These are phyloP conservation scores for Bergia sp. DNA, from an alignment of 92 coral and sea anemone species.

Conservation along the genomic window DNA sequence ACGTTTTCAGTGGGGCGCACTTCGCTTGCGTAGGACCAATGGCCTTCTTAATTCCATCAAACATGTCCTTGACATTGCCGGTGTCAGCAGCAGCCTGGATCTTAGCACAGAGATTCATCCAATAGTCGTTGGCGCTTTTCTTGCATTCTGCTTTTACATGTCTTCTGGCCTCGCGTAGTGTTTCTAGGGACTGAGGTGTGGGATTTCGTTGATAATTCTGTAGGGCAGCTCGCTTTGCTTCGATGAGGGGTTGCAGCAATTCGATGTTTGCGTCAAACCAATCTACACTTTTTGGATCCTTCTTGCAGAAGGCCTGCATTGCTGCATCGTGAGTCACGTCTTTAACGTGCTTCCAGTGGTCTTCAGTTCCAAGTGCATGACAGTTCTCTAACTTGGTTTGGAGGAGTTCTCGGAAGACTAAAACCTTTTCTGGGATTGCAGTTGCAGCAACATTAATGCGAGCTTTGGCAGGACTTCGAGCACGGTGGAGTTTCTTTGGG, in stretches of 20 bases:
- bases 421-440: neutral
- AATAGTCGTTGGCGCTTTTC: conserved; percentile 2
- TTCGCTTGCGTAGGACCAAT: conserved; percentile 22
- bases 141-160: conserved; percentile 21
- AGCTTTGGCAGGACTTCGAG: neutral
- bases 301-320: neutral
- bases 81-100: neutral
- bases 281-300: neutral
- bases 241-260: neutral
- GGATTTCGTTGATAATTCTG: conserved; percentile 7
- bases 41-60: neutral
- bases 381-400: neutral
- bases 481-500: conserved; percentile 4
- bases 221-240: conserved; percentile 11
- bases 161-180: conserved; percentile 17
- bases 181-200: neutral
- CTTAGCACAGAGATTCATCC: conserved; percentile 11
- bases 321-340: conserved; percentile 9
- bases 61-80: neutral
- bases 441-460: neutral
- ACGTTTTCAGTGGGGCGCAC: conserved; percentile 24
- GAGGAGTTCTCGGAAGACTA: neutral
- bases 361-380: neutral
- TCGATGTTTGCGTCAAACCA: neutral
- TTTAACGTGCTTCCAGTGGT: neutral